phyloP scores from a whole-genome alignment of 2,113 vertebrate genomes.

The Cepphus grylle region DNA sequence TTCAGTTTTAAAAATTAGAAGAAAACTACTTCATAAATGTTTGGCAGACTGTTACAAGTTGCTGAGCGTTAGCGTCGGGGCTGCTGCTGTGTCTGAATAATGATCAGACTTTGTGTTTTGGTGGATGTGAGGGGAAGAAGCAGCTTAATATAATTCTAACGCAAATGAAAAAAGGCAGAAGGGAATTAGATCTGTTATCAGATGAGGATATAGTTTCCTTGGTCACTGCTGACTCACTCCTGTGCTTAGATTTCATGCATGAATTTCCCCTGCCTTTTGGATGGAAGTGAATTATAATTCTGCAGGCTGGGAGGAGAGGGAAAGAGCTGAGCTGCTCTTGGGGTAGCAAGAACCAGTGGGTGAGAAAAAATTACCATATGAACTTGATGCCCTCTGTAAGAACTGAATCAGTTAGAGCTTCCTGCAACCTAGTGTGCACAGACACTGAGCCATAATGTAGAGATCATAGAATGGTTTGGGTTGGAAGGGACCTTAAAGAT shows the following conservation, averaged over 20 bases:
- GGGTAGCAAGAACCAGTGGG: not conserved
- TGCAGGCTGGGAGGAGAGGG: not conserved
- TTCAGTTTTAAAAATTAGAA: not conserved
- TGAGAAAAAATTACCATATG: not conserved
- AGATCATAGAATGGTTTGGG: too few relatives aligned
- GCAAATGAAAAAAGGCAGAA: not conserved
- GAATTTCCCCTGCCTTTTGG: not conserved
- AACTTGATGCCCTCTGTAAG: not conserved
- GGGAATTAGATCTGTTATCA: not conserved
- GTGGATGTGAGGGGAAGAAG: not conserved
- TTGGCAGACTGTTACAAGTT: not conserved
- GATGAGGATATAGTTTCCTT: not conserved
- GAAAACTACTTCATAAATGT: not conserved
- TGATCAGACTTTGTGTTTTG: not conserved
- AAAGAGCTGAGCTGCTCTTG: not conserved
- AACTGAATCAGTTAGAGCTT: not conserved
- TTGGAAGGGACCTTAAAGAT: too few relatives aligned
- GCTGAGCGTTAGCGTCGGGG: not conserved
- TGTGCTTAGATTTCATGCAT: not conserved
- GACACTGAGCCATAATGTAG: accelerated
- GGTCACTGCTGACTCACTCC: not conserved
- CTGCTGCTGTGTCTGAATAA: not conserved
- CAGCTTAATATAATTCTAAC: not conserved
- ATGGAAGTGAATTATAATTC: not conserved
- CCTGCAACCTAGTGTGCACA: not conserved